Evolutionary conservation across 37 sponge, comb jelly and placozoan genomes (phyloP).

Genomic region (Cladorhizidae sp.): DNA sequence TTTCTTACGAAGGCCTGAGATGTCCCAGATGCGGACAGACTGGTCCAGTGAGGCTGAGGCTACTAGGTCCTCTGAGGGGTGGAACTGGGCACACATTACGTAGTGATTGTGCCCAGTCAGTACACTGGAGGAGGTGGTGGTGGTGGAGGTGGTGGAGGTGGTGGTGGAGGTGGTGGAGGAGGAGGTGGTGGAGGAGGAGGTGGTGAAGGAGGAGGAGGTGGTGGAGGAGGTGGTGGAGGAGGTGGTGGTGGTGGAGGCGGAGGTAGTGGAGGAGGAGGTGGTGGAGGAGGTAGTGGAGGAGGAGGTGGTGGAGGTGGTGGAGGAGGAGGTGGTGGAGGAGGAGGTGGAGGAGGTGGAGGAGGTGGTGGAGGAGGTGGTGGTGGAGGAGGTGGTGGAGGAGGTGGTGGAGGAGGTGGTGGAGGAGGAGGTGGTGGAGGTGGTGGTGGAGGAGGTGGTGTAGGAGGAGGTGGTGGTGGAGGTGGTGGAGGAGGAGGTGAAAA

Average conservation of each 20-base stretch:
- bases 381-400: conserved; percentile 21
- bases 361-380: background rate
- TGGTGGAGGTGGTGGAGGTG: too few species aligned
- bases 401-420: too few species aligned
- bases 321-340: background rate
- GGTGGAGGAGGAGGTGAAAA: background rate
- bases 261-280: background rate
- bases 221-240: background rate
- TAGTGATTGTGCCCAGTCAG: conserved; percentile 99
- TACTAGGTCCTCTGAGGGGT: conserved; percentile 94
- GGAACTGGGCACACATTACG: conserved; percentile 99
- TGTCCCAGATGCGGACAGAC: conserved; percentile 97
- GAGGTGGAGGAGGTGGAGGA: too few species aligned
- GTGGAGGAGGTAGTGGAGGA: background rate
- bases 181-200: background rate
- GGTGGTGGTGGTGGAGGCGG: too few species aligned
- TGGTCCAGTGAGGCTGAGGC: conserved; percentile 97
- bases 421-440: too few species aligned
- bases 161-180: background rate
- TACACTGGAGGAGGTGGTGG: conserved; percentile 61
- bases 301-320: too few species aligned
- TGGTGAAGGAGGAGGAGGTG: conserved; percentile 17
- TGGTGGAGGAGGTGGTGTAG: background rate
- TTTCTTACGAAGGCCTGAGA: conserved; percentile 92
- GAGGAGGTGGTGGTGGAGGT: too few species aligned